Conservation (phyloP, 1,140 invertebrate genomes). For the Drosophila jambulina region DNA sequence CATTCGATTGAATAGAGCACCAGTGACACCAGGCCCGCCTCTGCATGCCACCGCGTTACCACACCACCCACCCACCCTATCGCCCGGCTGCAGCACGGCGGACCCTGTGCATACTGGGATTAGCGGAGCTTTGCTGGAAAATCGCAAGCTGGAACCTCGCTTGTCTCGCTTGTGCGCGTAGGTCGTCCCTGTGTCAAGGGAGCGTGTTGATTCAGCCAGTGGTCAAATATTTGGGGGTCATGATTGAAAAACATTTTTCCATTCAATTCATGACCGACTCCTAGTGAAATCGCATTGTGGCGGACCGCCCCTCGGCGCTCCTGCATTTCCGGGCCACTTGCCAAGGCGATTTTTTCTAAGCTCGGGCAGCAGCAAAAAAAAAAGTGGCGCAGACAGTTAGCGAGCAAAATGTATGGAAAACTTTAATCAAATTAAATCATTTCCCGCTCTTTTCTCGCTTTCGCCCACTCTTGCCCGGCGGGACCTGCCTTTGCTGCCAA, state of each 20-base stretch:
- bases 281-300: conserved; percentile 60
- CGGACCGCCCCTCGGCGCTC: background rate
- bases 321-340: conserved; percentile 30
- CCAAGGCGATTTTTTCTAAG: conserved; percentile 40
- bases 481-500: conserved; percentile 37
- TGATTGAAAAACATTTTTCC: conserved; percentile 61
- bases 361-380: conserved; percentile 4
- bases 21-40: conserved; percentile 32
- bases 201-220: conserved; percentile 49
- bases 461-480: background rate
- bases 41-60: conserved; percentile 5
- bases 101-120: conserved; percentile 5
- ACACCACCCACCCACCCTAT: conserved; percentile 8
- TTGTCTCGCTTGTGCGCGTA: conserved; percentile 16
- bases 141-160: conserved; percentile 35
- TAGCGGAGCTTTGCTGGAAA: conserved; percentile 5
- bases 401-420: conserved; percentile 51
- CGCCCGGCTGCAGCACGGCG: background rate
- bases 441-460: conserved; percentile 3
- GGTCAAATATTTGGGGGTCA: conserved; percentile 58
- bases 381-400: conserved; percentile 47
- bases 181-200: conserved; percentile 1
- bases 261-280: conserved; percentile 50
- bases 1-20: conserved; percentile 56
- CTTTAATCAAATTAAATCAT: conserved; percentile 68